phyloP scores from a whole-genome alignment of 2,888 invertebrate species.

The Ariolimax columbianus region DNA sequence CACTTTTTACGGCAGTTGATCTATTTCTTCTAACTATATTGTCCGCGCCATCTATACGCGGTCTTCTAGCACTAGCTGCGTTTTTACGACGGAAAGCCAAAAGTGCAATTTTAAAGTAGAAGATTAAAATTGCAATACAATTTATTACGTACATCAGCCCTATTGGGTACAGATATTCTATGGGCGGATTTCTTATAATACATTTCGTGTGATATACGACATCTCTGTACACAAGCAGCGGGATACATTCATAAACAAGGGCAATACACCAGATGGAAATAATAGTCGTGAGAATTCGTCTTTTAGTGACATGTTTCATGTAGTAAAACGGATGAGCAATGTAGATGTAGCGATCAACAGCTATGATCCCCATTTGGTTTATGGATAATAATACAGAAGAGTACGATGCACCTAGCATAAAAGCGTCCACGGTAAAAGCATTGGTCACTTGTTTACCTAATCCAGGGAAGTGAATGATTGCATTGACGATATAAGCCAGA shows the following conservation, averaged over 20 bases:
- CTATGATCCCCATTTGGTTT: neutral
- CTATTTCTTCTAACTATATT: neutral
- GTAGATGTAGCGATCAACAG: constrained; percentile 28
- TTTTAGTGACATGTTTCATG: neutral
- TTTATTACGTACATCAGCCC: neutral
- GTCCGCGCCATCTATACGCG: too few species aligned
- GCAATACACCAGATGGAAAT: neutral
- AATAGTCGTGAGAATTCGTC: neutral
- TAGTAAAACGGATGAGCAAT: constrained; percentile 8
- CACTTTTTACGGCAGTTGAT: constrained; percentile 4
- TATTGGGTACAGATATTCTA: neutral
- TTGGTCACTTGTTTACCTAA: neutral
- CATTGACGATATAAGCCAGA: neutral
- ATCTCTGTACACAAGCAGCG: neutral
- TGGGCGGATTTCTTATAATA: neutral
- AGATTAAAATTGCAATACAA: neutral
- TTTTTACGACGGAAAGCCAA: constrained; percentile 6
- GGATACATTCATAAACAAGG: neutral
- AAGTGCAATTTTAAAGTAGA: neutral
- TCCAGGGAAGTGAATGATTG: neutral
- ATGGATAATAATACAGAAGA: neutral
- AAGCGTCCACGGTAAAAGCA: neutral
- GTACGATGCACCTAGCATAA: neutral
- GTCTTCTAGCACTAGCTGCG: neutral
- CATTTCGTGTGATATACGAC: neutral